These are phyloP conservation scores for Sepiola atlantica DNA, from an alignment of 2,888 invertebrate genomes.

Conservation along the genomic window DNA sequence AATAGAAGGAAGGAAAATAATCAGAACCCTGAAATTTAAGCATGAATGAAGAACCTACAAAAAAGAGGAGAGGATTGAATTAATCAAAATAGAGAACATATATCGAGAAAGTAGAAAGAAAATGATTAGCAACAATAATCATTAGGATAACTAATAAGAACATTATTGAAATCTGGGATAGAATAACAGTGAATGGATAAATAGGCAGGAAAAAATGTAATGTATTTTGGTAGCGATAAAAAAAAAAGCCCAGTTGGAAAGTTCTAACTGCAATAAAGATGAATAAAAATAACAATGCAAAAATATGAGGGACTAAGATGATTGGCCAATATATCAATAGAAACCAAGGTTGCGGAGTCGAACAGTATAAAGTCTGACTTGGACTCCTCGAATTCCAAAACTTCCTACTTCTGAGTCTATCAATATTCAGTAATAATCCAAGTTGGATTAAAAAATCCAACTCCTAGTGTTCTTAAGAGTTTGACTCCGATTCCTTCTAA, in stretches of 20 bases:
- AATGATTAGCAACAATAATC: conserved; percentile 14
- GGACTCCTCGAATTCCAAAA: no score
- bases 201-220: not conserved
- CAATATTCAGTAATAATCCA: no score
- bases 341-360: not conserved
- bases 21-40: not conserved
- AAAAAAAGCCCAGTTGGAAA: not conserved
- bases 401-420: no score
- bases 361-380: no score
- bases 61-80: not conserved
- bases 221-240: not conserved
- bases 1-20: not conserved
- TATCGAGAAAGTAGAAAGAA: not conserved
- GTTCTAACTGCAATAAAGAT: not conserved
- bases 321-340: not conserved
- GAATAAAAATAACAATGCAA: not conserved
- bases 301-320: not conserved
- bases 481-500: no score
- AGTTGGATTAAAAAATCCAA: no score
- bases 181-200: not conserved
- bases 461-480: no score
- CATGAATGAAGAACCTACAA: not conserved
- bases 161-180: not conserved
- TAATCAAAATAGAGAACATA: not conserved
- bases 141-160: not conserved